Evolutionary conservation across 2,797 vertebrate genomes (phyloP).

Genomic region (Parauchenoglanis punctatus): DNA sequence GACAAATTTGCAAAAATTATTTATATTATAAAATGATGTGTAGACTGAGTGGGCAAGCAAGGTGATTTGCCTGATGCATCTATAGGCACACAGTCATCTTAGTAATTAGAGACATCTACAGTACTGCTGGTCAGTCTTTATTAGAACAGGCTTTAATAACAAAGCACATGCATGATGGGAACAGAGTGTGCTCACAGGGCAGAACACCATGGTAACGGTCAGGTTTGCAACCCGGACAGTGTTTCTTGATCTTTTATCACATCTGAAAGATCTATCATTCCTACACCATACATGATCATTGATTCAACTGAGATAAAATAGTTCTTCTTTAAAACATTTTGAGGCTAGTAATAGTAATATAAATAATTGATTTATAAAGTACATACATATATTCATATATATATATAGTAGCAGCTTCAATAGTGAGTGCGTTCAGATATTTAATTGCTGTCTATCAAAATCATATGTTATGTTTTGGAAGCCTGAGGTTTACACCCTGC

Average conservation of each 20-base stretch:
- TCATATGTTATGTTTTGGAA: neutral
- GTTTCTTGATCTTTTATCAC: constrained; percentile 76
- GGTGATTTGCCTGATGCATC: neutral
- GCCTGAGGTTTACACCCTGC: neutral
- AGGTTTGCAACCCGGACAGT: constrained; percentile 46
- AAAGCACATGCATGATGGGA: neutral
- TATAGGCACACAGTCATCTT: neutral
- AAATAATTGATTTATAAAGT: no score
- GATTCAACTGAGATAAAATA: neutral
- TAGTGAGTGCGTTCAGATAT: neutral
- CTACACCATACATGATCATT: no score
- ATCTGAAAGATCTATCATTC: constrained; percentile 73
- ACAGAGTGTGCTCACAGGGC: neutral
- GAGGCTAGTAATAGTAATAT: no score
- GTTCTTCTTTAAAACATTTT: neutral
- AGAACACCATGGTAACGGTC: constrained; percentile 9
- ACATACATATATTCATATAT: neutral
- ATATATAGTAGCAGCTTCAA: neutral
- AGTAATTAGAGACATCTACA: neutral
- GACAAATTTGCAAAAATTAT: no score
- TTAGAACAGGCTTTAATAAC: neutral
- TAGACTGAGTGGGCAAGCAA: neutral
- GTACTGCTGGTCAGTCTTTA: neutral
- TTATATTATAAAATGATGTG: neutral
- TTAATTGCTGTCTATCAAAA: neutral